Evolutionary conservation across 2,113 vertebrate genomes (phyloP).

Genomic region (Struthio camelus): DNA sequence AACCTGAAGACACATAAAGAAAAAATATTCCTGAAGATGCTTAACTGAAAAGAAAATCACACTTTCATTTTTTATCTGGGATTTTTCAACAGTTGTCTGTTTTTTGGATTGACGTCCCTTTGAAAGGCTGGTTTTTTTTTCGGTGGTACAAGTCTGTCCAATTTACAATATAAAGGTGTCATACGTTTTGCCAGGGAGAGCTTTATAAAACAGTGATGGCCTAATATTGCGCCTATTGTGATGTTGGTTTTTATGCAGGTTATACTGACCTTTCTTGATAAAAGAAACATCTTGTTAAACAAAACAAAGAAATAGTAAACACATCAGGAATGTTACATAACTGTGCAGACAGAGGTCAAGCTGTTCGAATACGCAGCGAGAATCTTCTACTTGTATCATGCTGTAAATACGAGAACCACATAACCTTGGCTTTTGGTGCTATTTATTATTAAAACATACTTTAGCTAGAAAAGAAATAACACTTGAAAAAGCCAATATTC

Average conservation of each 20-base stretch:
- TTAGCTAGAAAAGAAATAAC: conserved; percentile 66
- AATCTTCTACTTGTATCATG: conserved; percentile 31
- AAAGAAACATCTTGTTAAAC: conserved; percentile 57
- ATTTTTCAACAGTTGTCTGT: not conserved
- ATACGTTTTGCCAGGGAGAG: not conserved
- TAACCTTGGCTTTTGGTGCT: conserved; percentile 62
- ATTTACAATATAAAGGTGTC: not conserved
- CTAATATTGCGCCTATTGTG: not conserved
- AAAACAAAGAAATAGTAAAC: conserved; percentile 55
- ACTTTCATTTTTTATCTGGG: not conserved
- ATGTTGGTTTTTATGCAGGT: not conserved
- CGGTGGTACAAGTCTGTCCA: not conserved
- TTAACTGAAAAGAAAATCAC: not conserved
- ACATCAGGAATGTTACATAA: conserved; percentile 59
- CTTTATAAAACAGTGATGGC: not conserved
- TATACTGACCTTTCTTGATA: conserved; percentile 56
- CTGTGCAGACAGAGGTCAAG: conserved; percentile 39
- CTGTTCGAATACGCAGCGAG: not conserved
- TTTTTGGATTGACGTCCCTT: not conserved
- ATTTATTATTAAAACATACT: conserved; percentile 67
- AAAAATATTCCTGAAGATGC: not conserved
- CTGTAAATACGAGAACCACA: conserved; percentile 6
- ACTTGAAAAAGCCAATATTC: conserved; percentile 68
- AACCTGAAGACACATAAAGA: conserved; percentile 80
- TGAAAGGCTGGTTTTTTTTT: not conserved